Evolutionary conservation across 2,888 invertebrate genomes (phyloP), one percentile per base, ranked within the genome.

Genomic region (Gari tellinella): DNA sequence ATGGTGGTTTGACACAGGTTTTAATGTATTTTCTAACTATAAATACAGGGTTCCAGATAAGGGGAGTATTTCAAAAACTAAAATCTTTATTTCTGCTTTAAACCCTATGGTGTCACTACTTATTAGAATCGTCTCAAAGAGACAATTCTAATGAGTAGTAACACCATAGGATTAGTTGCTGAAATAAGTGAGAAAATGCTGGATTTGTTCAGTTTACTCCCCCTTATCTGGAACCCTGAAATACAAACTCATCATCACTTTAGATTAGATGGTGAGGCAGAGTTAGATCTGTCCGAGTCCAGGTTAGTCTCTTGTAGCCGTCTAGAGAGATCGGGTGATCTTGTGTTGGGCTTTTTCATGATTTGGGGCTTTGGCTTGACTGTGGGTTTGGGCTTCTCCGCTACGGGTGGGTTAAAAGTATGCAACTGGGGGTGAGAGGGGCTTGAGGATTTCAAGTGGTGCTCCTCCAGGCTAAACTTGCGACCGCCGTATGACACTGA

Each of bases 291-390:
- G 17, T 72, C 72, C 31, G 52, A 43, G 31, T 73, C 77, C 46
- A 83, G 66, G 37, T 82, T 72, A 10, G 84, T 79, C 52, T 79
- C 75, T 48, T 72, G 63, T 55, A 80, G 64, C 62, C 80, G 63
- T 3, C 82, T 70, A 31, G 76, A 76, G 26, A 80, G 61, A 38
- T 83, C 82, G 23, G 83, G 82, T 25, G 84, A 82, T 43, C 82
- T 63, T 17, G 76, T 69, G 14, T 19, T 63, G n/a, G 89, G 89
- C 70, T 89, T 95, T 83, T 94, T 94, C 92, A 96, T 94, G 84
- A 97, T 95, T 84, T 95, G 95, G 17, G 97, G 97, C 93, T 96
- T 97, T 58, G 95, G 94, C 90, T 96, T 92, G 37, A 90, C 80
- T 2, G 89, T 88, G 19, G 90, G 89, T 76, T 91, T 92, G 15